Conservation (phyloP, 2,888 invertebrate species). For the Eristalis arbustorum region DNA sequence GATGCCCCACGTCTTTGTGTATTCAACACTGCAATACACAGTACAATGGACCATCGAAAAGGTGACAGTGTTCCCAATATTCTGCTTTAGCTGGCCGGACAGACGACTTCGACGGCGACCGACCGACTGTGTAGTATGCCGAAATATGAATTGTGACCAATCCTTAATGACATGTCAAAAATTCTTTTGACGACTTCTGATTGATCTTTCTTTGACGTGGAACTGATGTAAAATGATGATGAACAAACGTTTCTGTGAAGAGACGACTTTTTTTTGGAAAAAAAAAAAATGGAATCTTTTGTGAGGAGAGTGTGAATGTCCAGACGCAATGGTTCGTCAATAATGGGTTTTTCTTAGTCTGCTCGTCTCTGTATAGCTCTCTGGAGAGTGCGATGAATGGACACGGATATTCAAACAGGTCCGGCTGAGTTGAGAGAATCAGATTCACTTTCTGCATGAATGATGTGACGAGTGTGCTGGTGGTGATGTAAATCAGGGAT, state of each 20-base stretch:
- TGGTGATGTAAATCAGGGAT: background rate
- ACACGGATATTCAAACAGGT: constrained; percentile 36
- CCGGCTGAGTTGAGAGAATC: constrained; percentile 14
- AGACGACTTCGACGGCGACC: constrained; percentile 1
- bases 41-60: constrained; percentile 53
- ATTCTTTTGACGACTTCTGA: constrained; percentile 69
- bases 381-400: background rate
- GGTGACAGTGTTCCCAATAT: constrained; percentile 56
- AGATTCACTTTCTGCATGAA: constrained; percentile 53
- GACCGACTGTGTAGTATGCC: constrained; percentile 49
- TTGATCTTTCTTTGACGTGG: constrained; percentile 71
- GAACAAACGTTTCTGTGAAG: constrained; percentile 7
- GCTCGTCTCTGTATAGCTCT: background rate
- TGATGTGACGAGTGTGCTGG: background rate
- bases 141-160: constrained; percentile 71
- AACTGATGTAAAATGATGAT: constrained; percentile 54
- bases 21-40: constrained; percentile 41
- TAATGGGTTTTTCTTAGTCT: constrained; percentile 36
- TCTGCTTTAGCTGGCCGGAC: constrained; percentile 25
- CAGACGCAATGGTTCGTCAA: constrained; percentile 60
- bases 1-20: constrained; percentile 54
- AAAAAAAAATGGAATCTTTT: constrained; percentile 29
- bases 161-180: constrained; percentile 71
- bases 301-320: constrained; percentile 65
- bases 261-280: constrained; percentile 9